Percentiles rank a stretch among this genome's conserved stretches.
Conservation (phyloP, 2,888 invertebrate genomes). For the Theretra japonica region DNA sequence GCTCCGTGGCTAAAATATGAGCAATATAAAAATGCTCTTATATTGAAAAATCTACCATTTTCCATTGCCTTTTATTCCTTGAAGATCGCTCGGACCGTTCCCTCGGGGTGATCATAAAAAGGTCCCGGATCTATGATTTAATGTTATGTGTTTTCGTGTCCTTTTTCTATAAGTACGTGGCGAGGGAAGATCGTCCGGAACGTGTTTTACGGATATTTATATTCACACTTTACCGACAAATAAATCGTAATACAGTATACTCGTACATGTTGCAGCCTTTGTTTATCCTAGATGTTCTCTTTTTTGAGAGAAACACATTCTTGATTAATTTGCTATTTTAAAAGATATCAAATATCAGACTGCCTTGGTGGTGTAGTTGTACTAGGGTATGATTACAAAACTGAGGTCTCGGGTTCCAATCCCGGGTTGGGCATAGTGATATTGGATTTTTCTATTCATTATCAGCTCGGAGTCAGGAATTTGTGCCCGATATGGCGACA, state of each 20-base stretch:
- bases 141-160: conserved; percentile 22
- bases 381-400: too few species aligned
- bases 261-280: not conserved
- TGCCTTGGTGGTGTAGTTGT: too few species aligned
- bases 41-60: conserved; percentile 29
- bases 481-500: too few species aligned
- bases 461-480: too few species aligned
- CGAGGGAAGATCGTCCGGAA: not conserved
- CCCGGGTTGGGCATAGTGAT: too few species aligned
- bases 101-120: conserved; percentile 27
- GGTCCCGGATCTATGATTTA: conserved; percentile 18
- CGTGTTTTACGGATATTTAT: not conserved
- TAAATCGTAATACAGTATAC: not conserved
- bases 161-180: conserved; percentile 17
- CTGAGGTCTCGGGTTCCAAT: too few species aligned
- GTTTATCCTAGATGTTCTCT: not conserved
- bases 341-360: too few species aligned
- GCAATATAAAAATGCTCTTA: conserved; percentile 28
- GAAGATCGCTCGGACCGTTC: conserved; percentile 23
- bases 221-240: not conserved
- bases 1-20: conserved; percentile 28
- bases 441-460: too few species aligned
- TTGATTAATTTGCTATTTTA: too few species aligned
- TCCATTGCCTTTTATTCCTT: conserved; percentile 27
- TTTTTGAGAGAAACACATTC: too few species aligned